phyloP scores from a whole-genome alignment of 2,797 vertebrate genomes.

The Synanceia verrucosa region DNA sequence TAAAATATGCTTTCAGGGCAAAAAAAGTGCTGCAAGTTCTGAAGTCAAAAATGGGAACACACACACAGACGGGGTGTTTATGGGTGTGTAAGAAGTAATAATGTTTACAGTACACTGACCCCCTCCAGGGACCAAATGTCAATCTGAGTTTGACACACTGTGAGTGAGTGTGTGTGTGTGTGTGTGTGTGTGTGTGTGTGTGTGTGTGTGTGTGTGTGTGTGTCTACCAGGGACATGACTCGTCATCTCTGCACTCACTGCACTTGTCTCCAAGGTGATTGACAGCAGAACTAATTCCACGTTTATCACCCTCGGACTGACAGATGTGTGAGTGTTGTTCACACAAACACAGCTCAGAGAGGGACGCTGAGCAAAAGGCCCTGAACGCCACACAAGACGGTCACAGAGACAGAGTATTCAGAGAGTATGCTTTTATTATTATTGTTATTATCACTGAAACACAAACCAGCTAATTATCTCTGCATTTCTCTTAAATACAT shows the following conservation, averaged over 20 bases:
- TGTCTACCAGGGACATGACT: conserved; percentile 30
- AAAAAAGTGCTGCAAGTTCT: conserved; percentile 23
- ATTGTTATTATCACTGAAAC: no score
- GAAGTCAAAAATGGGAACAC: conserved; percentile 12
- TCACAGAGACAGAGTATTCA: background rate
- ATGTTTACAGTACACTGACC: conserved; percentile 53
- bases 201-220: background rate
- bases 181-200: background rate
- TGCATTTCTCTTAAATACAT: no score
- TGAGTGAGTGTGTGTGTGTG: background rate
- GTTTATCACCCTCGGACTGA: conserved; percentile 47
- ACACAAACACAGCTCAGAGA: conserved; percentile 32
- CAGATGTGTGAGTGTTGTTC: conserved; percentile 1
- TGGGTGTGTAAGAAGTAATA: conserved; percentile 12
- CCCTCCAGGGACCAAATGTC: conserved; percentile 49
- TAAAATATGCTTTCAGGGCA: conserved; percentile 45
- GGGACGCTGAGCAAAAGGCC: conserved; percentile 2
- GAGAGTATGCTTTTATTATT: no score
- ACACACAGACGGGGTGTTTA: background rate
- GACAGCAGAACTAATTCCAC: conserved; percentile 70
- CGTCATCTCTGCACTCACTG: conserved; percentile 36
- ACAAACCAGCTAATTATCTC: no score
- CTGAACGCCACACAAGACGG: conserved; percentile 15
- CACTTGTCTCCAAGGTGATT: conserved; percentile 60
- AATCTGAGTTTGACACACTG: conserved; percentile 51